Evolutionary conservation across 2,113 vertebrate genomes (phyloP).

Genomic region (Misgurnus mizolepis): DNA sequence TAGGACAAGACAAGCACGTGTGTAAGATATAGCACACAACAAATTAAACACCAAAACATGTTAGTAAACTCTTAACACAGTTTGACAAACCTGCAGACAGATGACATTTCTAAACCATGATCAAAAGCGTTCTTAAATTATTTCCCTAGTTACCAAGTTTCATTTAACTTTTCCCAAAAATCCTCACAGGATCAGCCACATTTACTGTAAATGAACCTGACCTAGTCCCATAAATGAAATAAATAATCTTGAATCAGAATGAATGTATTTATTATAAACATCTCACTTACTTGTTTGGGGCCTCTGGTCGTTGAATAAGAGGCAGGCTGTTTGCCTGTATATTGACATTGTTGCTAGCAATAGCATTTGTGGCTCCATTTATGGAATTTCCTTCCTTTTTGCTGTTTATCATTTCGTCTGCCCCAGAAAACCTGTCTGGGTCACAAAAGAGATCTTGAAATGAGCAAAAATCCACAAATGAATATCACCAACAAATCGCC

Average conservation of each 20-base stretch:
- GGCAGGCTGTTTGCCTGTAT: slow-evolving; percentile 45
- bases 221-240: neutral
- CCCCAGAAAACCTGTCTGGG: neutral
- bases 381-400: slow-evolving; percentile 38
- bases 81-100: neutral
- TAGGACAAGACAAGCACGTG: neutral
- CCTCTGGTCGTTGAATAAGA: slow-evolving; percentile 34
- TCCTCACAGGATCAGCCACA: neutral
- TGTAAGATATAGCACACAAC: neutral
- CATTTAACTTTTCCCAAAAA: neutral
- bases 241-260: neutral
- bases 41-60: neutral
- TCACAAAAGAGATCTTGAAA: neutral
- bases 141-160: too few species aligned
- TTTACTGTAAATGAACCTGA: neutral
- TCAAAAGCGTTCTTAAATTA: neutral
- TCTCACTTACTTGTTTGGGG: slow-evolving; percentile 46
- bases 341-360: slow-evolving; percentile 25
- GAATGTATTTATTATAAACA: neutral
- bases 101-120: neutral
- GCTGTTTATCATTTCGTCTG: slow-evolving; percentile 50
- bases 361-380: slow-evolving; percentile 34
- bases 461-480: slow-evolving; percentile 1
- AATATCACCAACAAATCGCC: neutral
- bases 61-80: neutral